Evolutionary conservation across 2,113 vertebrate genomes (phyloP).

Genomic region (Pedionomus torquatus): DNA sequence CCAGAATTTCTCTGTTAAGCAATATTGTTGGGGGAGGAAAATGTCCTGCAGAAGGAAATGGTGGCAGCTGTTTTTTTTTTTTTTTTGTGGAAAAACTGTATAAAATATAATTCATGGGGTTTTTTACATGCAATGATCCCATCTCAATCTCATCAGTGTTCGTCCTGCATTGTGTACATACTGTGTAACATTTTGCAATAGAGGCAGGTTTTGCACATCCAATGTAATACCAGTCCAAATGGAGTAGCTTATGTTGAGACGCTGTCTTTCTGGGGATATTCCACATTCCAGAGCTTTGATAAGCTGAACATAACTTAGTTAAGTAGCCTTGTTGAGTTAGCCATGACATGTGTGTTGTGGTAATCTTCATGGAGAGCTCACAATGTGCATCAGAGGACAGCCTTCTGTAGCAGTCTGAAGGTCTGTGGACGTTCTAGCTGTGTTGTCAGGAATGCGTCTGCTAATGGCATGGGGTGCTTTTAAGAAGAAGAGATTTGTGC

Average conservation of each 20-base stretch:
- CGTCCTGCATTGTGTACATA: not conserved
- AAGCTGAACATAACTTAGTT: fast-evolving
- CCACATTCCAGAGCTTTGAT: not conserved
- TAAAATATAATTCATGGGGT: not conserved
- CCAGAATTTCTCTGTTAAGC: not conserved
- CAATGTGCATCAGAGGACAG: not conserved
- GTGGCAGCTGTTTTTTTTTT: not conserved
- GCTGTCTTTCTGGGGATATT: not conserved
- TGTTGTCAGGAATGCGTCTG: not conserved
- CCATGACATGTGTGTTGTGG: not conserved
- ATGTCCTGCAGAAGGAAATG: not conserved
- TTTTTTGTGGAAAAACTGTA: not conserved
- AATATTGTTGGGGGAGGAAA: not conserved
- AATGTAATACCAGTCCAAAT: not conserved
- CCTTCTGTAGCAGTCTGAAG: not conserved
- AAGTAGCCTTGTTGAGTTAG: not conserved
- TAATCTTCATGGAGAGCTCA: not conserved
- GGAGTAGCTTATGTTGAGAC: not conserved
- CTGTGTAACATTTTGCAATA: not conserved
- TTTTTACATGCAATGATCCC: not conserved
- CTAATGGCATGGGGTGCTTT: not conserved
- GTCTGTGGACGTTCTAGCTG: not conserved
- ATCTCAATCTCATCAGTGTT: not conserved
- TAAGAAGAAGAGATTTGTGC: not conserved
- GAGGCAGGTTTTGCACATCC: not conserved